A percentile compares a stretch with the other conserved stretches of the same genome.
These are phyloP conservation scores for Sarcophaga subvicina DNA, from an alignment of 2,888 invertebrate genomes.

Conservation along the genomic window DNA sequence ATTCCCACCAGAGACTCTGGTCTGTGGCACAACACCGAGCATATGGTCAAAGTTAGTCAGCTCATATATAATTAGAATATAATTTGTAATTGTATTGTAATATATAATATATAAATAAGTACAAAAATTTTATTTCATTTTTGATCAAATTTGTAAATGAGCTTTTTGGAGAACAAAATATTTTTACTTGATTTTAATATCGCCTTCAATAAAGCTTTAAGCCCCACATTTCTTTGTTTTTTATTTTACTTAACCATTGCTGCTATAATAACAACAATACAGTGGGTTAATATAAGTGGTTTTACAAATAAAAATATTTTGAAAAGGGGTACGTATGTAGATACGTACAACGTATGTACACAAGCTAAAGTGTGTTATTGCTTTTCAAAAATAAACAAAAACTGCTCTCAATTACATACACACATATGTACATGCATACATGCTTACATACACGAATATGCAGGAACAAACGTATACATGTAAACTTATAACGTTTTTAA, in stretches of 20 bases:
- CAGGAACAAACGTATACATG: not conserved
- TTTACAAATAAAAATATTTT: slow-evolving; percentile 41
- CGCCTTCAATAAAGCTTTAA: not conserved
- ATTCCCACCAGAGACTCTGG: no score
- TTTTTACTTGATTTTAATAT: no score
- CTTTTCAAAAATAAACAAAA: not conserved
- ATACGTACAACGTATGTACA: not conserved
- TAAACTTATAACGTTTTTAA: no score
- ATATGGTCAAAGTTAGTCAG: no score
- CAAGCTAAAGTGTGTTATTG: slow-evolving; percentile 16
- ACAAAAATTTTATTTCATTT: no score
- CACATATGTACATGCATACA: not conserved
- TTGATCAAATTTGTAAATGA: no score
- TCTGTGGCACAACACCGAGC: no score
- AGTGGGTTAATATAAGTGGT: slow-evolving; percentile 35
- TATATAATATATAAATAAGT: no score
- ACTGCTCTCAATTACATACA: not conserved
- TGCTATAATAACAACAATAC: not conserved
- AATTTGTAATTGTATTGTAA: no score
- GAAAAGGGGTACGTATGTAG: not conserved
- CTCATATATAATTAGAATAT: no score
- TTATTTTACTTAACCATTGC: not conserved
- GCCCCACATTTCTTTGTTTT: not conserved
- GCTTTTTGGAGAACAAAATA: no score
- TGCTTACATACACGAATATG: not conserved